Evolutionary conservation across 1,140 invertebrate genomes (phyloP).

Genomic region (Pogonus chalceus): DNA sequence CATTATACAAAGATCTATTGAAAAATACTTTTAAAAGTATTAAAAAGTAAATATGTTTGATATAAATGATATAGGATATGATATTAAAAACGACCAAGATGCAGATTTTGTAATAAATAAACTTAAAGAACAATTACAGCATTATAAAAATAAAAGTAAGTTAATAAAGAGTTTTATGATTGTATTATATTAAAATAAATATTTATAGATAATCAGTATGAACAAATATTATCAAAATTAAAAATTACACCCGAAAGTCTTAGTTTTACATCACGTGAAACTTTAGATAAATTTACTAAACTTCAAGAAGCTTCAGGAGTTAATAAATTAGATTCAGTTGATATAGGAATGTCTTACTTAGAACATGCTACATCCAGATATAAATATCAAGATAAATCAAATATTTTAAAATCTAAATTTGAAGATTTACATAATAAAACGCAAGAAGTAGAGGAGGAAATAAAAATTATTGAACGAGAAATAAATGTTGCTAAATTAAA

Average conservation of each 20-base stretch:
- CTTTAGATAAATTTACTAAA: not conserved
- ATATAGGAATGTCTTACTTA: not conserved
- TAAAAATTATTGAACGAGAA: not conserved
- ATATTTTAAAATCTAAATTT: not conserved
- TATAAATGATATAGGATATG: not conserved
- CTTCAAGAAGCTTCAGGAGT: not conserved
- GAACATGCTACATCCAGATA: not conserved
- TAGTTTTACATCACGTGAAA: not conserved
- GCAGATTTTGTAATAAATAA: not conserved
- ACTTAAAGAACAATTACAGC: not conserved
- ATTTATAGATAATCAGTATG: not conserved
- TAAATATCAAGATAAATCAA: not conserved
- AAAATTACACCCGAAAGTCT: not conserved
- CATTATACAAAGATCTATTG: no score
- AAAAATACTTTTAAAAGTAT: no score
- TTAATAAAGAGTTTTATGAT: not conserved
- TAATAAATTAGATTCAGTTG: not conserved
- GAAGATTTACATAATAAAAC: not conserved
- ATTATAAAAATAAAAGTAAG: not conserved
- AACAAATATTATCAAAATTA: not conserved
- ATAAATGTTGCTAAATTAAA: conserved; percentile 8
- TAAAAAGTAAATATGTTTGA: no score
- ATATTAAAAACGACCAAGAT: not conserved
- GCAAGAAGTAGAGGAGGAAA: not conserved
- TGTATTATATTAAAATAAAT: no score